Evolutionary conservation across 2,888 invertebrate genomes (phyloP), one percentile per base, ranked within the genome.

Genomic region (Sclerodermus sp.): DNA sequence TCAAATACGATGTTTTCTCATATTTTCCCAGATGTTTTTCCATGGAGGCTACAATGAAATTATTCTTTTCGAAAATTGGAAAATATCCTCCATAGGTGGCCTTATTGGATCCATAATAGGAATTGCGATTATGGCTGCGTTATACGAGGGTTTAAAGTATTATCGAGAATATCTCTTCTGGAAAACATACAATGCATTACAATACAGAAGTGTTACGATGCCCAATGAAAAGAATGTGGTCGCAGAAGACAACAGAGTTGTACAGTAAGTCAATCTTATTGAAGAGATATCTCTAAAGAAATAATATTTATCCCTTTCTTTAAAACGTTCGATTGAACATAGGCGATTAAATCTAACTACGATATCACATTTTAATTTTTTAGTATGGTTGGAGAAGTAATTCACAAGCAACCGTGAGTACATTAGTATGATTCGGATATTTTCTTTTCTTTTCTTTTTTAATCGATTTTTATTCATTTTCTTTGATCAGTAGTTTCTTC

Each of bases 61-160:
- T 2, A 88, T 94, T 49, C 82, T 94, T 3, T 94, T 94, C 76
- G 85, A 89, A 48, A 85, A 85, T 78, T 94, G 94, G 94, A 85
- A 85, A 67, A 87, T 90, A 47, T 82, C 84, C 31, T 86, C 88
- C 15, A 75, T 86, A 47, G 87, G 88, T 39, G 91, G 91, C 51
- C 84, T 98, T 66, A 79, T 96, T 51, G 91, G 90, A 38, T 96
- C 97, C 3, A 94, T 96, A 83, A 80, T 96, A 58, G 91, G 90
- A 40, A 92, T 98, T 68, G 92, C 96, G 74, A 82, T 95, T 57
- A 85, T 97, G 85, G 96, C 96, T 5, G 85, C 95, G 45, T 81
- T 96, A 18, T 98, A 98, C 78, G 98, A 99, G 82, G 96, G 95
- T 0, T 84, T 99, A 2, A 98, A 97, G 81, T 95, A 93, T 80